A percentile compares a stretch with the other conserved stretches of the same genome.
These are phyloP conservation scores for Phoeniculus purpureus DNA, from an alignment of 2,797 vertebrate species.

Conservation along the genomic window DNA sequence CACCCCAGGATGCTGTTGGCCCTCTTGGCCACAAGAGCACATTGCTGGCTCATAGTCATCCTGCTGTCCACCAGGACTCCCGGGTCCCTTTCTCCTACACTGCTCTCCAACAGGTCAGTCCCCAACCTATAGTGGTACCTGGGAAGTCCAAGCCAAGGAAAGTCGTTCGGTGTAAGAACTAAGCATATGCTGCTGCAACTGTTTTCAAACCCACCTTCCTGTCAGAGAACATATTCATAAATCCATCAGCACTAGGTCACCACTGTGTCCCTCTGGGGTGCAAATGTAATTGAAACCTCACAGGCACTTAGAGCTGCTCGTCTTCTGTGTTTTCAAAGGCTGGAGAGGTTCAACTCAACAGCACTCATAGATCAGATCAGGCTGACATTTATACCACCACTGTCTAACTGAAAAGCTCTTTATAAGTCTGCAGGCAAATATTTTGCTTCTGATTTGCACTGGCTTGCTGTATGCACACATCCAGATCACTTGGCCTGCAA, in stretches of 20 bases:
- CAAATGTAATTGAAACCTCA: constrained; percentile 75
- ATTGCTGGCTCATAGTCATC: no score
- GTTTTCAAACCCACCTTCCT: constrained; percentile 77
- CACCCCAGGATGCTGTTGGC: no score
- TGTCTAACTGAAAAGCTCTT: not conserved
- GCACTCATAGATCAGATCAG: constrained; percentile 28
- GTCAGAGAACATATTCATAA: constrained; percentile 75
- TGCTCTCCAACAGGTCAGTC: no score
- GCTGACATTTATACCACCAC: not conserved
- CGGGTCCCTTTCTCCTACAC: no score
- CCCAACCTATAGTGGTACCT: no score
- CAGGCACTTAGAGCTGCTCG: constrained; percentile 65
- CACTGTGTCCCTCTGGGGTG: constrained; percentile 40
- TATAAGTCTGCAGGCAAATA: not conserved
- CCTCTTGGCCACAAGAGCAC: no score
- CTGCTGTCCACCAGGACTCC: no score
- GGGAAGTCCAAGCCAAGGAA: not conserved
- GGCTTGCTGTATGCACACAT: not conserved
- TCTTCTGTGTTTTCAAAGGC: constrained; percentile 38
- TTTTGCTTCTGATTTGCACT: constrained; percentile 12
- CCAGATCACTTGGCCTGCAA: fast-evolving
- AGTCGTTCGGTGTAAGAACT: constrained; percentile 30
- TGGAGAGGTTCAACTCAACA: constrained; percentile 64
- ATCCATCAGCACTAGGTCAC: constrained; percentile 81
- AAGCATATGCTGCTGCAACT: constrained; percentile 28